Evolutionary conservation across 2,797 vertebrate genomes (phyloP), one percentile per base, ranked within the genome.

Genomic region (Hipposideros larvatus): DNA sequence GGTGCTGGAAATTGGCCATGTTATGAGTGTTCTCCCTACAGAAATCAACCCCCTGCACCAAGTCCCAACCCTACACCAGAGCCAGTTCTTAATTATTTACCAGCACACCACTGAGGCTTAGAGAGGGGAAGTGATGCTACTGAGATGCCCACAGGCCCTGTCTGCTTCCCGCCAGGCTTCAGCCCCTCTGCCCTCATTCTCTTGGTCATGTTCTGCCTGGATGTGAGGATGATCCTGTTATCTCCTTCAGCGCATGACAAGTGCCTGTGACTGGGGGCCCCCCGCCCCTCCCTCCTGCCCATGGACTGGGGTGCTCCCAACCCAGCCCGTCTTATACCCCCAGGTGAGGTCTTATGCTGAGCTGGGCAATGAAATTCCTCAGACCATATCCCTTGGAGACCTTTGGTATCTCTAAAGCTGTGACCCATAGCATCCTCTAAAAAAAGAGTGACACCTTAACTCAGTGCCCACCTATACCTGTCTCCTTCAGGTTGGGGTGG

Each of bases 211-310:
- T 68, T 16, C 74, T 59, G 66, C 75, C 65, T 24, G 48, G 86
- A 53, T 63, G 53, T 22, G 53, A 91, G 86, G n/a, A 31, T 74
- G n/a, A 96, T 79, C 93, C 87, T 80, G 70, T 96, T 94, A 82
- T 63, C 80, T 34, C 55, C 75, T 63, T 53, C 8, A 2, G 70
- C 41, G 34, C 4, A 63, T 96, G 94, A 90, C 91, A 73, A 51
- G 53, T 15, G 28, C 59, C 41, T 22, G 24, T n/a, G 75, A 78
- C 16, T 11, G 37, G 75, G 19, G 59, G 70, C 9, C 34, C 19
- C 14, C 31, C n/a, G 13, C 66, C 41, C 7, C 15, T 6, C 24
- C 26, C 46, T 11, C 0, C 7, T 4, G 7, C 53, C 73, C 10
- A 28, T 46, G 66, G 59, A 37, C 28, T 26, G 4, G 19, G 88